A percentile compares a stretch with the other conserved stretches of the same genome.
Evolutionary conservation across 2,888 invertebrate genomes (phyloP).

Genomic region (Dinocampus coccinellae): DNA sequence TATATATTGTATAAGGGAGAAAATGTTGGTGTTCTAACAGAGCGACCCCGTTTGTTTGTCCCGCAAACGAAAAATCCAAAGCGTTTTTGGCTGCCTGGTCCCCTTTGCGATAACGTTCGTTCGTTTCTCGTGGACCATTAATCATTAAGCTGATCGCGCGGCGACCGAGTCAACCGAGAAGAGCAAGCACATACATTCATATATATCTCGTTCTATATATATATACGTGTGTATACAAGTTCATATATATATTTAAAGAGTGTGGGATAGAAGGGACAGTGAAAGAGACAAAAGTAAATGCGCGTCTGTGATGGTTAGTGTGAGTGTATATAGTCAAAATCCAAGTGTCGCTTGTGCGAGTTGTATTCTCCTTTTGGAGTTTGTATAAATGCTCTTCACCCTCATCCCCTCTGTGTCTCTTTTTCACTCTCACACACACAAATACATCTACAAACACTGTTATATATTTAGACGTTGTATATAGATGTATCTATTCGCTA

Average conservation of each 20-base stretch:
- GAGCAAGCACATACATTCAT: neutral
- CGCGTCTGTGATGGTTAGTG: neutral
- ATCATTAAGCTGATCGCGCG: conserved; percentile 53
- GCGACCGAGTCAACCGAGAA: conserved; percentile 45
- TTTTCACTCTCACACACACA: conserved; percentile 26
- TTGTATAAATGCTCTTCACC: conserved; percentile 11
- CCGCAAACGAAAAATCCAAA: conserved; percentile 48
- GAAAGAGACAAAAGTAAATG: conserved; percentile 15
- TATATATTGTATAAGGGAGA: conserved; percentile 27
- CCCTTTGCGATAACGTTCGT: conserved; percentile 54
- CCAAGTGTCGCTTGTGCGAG: conserved; percentile 38
- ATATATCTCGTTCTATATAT: too few relatives aligned
- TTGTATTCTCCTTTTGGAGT: conserved; percentile 34
- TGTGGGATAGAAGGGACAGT: conserved; percentile 21
- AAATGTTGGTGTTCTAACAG: conserved; percentile 13
- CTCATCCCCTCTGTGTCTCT: conserved; percentile 39
- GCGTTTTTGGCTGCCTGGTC: conserved; percentile 48
- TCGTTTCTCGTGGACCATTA: conserved; percentile 52
- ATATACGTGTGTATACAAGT: neutral
- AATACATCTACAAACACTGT: conserved; percentile 19
- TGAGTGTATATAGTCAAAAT: conserved; percentile 40
- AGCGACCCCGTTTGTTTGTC: conserved; percentile 48
- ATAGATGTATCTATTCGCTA: neutral
- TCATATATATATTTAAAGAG: neutral
- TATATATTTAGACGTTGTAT: neutral